These are phyloP conservation scores for Hedychridium roseum DNA, from an alignment of 2,888 invertebrate genomes.

Conservation along the genomic window DNA sequence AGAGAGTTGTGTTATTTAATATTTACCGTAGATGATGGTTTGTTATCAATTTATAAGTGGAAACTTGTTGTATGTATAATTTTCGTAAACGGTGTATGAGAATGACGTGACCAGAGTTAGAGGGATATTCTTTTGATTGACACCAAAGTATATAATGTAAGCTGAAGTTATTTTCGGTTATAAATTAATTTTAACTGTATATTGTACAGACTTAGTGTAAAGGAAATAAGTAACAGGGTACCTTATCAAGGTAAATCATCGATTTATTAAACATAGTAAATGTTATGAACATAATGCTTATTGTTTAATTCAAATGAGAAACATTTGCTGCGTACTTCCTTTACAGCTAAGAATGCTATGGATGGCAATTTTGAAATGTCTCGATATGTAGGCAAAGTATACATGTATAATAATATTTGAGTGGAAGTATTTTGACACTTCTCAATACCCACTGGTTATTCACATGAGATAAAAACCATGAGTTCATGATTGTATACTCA, in stretches of 20 bases:
- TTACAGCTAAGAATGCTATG: no score
- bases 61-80: slow-evolving; percentile 7
- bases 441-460: no score
- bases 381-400: no score
- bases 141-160: slow-evolving; percentile 22
- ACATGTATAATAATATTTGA: no score
- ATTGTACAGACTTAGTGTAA: background rate
- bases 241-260: slow-evolving; percentile 7
- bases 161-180: slow-evolving; percentile 1
- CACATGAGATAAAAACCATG: no score
- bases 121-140: slow-evolving; percentile 11
- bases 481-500: no score
- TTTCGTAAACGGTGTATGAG: background rate
- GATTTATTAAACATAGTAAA: slow-evolving; percentile 6
- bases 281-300: slow-evolving; percentile 14
- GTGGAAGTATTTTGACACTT: no score
- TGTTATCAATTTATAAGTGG: slow-evolving; percentile 5
- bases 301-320: slow-evolving; percentile 12
- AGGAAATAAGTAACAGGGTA: slow-evolving; percentile 27
- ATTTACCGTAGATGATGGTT: no score
- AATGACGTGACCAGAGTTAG: slow-evolving; percentile 2
- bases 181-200: background rate
- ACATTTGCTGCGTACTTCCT: slow-evolving; percentile 7
- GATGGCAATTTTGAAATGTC: no score
- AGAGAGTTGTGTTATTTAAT: slow-evolving; percentile 10